Evolutionary conservation across 2,888 invertebrate genomes (phyloP), one percentile per base, ranked within the genome.

Genomic region (Kryphioiulus occultus): DNA sequence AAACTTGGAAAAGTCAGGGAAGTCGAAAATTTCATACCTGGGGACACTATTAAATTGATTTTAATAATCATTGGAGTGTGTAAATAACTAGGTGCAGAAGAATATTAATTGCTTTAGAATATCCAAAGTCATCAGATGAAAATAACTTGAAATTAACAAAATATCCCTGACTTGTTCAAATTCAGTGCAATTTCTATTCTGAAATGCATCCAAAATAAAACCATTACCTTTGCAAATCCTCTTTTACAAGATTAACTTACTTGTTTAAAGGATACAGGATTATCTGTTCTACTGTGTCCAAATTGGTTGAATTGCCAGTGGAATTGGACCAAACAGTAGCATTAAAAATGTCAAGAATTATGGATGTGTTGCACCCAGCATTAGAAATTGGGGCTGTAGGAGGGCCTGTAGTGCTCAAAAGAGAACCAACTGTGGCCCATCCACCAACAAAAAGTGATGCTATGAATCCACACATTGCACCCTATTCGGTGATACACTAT

Each of bases 381-480:
- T 17, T 42, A 5, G 87, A 53, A 32, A 87, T 39, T 15, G 85
- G 53, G 2, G 87, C 47, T n/a, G 32, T 30, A 32, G 87, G 87
- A 47, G 47, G 53, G 10, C 15, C 12, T 15, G 26, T 9, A 12
- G 5, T 39, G 7, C 19, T 47, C 15, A 87, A 32, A 5, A 87
- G 35, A 26, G 85, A 85, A 26, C 87, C 87, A 7, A 87, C 39
- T 26, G 59, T 53, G 5, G 87, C 87, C 87, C 87, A 87, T 44
- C 44, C 32, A 30, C 86, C 86, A 30, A 86, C 84, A 9, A 10
- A 35, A 84, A 84, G 42, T 42, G 84, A 35, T n/a, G 84, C 42
- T 22, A 84, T 35, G 35, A 84, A 84, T 84, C 84, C 84, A 17
- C 39, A n/a, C 39, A 84, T 39, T 84, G 84, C 84, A 17, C 84